phyloP scores from a whole-genome alignment of 2,113 vertebrate genomes.

The Baryphthengus martii region DNA sequence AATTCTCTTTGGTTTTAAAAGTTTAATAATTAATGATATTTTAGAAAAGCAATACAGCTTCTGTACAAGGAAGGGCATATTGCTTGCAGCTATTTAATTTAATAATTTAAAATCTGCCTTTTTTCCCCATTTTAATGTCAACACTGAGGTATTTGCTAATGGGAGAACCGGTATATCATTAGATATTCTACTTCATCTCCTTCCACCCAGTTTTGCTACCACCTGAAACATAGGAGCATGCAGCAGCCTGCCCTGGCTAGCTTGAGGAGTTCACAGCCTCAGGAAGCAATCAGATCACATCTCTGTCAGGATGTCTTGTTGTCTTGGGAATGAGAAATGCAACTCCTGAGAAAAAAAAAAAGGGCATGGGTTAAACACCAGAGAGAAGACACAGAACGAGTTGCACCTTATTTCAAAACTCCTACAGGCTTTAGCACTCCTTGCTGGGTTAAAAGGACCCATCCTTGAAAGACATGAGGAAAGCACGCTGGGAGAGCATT shows the following conservation, averaged over 20 bases:
- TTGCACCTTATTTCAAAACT: not conserved
- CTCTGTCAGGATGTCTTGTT: not conserved
- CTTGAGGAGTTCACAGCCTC: constrained; percentile 5
- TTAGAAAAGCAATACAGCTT: not conserved
- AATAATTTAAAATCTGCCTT: not conserved
- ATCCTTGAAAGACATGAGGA: not conserved
- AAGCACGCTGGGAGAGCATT: not conserved
- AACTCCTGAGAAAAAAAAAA: not conserved
- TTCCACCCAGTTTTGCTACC: constrained; percentile 24
- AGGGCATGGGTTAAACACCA: not conserved
- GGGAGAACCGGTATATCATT: not conserved
- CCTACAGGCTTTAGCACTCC: not conserved
- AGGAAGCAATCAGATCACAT: not conserved
- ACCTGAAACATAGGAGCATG: not conserved
- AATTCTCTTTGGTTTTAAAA: constrained; percentile 1
- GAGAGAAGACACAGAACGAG: not conserved
- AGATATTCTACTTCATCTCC: not conserved
- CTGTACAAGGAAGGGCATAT: not conserved
- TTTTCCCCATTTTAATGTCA: not conserved
- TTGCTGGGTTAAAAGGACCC: not conserved
- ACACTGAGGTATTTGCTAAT: not conserved
- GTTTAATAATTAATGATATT: not conserved
- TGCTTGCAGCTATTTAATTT: not conserved
- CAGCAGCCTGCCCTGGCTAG: constrained; percentile 7
- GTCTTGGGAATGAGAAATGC: not conserved